Evolutionary conservation across 2,888 invertebrate genomes (phyloP), one percentile per base, ranked within the genome.

Genomic region (Cordilura impudica): DNA sequence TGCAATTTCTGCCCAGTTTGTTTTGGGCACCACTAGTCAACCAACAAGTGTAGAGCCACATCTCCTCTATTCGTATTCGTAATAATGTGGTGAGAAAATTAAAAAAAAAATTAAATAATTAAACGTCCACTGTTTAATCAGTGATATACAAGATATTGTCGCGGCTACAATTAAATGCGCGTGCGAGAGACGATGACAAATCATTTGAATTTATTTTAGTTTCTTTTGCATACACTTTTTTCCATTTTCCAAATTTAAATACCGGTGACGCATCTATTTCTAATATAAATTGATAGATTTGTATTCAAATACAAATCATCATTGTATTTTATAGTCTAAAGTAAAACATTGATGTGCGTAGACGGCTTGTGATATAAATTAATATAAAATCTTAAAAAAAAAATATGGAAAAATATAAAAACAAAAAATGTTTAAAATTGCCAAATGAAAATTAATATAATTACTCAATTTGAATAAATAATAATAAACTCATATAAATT

Each of bases 101-200:
- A 12, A 19, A 61, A 61, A 45, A 53, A 53, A 72, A 54, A 60
- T 69, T 69, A 67, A 67, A 74, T 67, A 74, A 60, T 74, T 49
- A 72, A 71, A 63, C 67, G 67, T 79, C 75, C 71, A 75, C 71
- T 67, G 56, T 61, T 71, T 79, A 79, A 75, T 79, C 79, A 79
- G 79, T 79, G 79, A 67, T 71, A 47, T 75, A 67, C 63, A 71
- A 79, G 79, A 79, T 79, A 79, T 75, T 79, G 79, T 71, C 79
- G 79, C 16, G 79, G 75, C 58, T 75, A 75, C 79, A 71, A 79
- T 75, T 71, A 79, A 78, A 70, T 18, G 35, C 1, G 47, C 71
- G 79, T 67, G 75, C 75, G 71, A 51, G 63, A 45, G 67, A 60
- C 19, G 78, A 66, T 75, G 79, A 80, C 71, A 80, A 80, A 76